These are phyloP conservation scores for Agrotis clavis DNA, from an alignment of 2,888 invertebrate species.

Conservation along the genomic window DNA sequence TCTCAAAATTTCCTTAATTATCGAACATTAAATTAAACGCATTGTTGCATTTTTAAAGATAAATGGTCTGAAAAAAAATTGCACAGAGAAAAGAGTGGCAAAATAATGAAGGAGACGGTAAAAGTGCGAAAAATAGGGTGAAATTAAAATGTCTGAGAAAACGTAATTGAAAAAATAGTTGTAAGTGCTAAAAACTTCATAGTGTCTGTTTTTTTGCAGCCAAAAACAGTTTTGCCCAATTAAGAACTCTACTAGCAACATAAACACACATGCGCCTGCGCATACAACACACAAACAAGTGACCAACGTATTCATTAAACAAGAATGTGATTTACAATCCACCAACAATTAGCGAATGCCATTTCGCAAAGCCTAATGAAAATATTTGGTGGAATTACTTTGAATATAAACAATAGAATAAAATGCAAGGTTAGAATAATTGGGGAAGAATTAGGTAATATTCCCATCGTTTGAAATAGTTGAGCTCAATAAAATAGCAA, in stretches of 20 bases:
- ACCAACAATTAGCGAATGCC: slow-evolving; percentile 68
- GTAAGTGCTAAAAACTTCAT: background rate
- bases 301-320: slow-evolving; percentile 74
- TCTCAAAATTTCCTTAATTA: background rate
- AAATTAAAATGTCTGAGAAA: too few species aligned
- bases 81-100: too few species aligned
- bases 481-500: background rate
- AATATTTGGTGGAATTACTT: slow-evolving; percentile 53
- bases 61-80: too few species aligned
- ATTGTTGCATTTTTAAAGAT: too few species aligned
- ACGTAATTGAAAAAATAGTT: background rate
- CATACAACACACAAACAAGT: slow-evolving; percentile 49
- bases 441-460: slow-evolving; percentile 20
- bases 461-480: slow-evolving; percentile 39
- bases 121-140: too few species aligned
- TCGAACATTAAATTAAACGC: background rate
- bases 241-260: background rate
- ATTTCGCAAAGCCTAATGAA: slow-evolving; percentile 70
- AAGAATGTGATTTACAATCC: slow-evolving; percentile 76
- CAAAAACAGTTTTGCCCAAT: background rate
- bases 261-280: slow-evolving; percentile 38
- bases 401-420: slow-evolving; percentile 44
- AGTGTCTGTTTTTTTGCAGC: background rate
- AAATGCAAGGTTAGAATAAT: slow-evolving; percentile 33
- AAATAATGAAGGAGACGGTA: too few species aligned